Evolutionary conservation across 2,797 vertebrate species (phyloP).

Genomic region (Picus viridis): DNA sequence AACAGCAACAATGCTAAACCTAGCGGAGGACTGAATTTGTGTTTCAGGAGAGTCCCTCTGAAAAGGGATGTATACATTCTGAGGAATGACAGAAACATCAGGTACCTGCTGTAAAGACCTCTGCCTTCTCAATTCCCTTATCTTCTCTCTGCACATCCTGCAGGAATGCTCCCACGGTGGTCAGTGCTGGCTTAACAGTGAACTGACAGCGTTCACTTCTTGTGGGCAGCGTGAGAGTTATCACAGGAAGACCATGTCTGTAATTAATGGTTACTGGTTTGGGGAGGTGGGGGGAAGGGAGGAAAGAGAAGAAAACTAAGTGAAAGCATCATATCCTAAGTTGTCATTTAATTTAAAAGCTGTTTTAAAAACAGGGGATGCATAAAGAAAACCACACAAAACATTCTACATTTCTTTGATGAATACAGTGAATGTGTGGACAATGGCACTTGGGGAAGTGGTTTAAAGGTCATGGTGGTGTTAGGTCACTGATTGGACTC

Average conservation of each 20-base stretch:
- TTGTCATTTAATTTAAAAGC: background rate
- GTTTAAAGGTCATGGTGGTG: no score
- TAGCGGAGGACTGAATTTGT: background rate
- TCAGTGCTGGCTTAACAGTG: constrained; percentile 85
- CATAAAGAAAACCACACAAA: background rate
- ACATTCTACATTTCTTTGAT: background rate
- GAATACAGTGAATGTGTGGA: background rate
- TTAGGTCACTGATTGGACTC: no score
- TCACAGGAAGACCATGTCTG: constrained; percentile 85
- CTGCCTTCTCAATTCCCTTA: constrained; percentile 79
- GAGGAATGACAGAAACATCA: background rate
- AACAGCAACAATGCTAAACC: background rate
- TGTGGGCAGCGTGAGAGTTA: constrained; percentile 88
- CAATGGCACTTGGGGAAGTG: no score
- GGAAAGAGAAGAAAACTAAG: background rate
- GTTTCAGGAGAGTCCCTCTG: background rate
- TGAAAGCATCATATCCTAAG: background rate
- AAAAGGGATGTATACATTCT: background rate
- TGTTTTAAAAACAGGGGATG: background rate
- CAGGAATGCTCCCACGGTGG: constrained; percentile 87
- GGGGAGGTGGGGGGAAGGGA: constrained; percentile 9
- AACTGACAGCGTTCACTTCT: constrained; percentile 90
- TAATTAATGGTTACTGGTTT: constrained; percentile 83
- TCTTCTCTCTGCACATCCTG: constrained; percentile 87
- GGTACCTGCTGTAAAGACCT: constrained; percentile 82